phyloP scores from a whole-genome alignment of 1,140 invertebrate species.

The Ceratosolen solmsi region DNA sequence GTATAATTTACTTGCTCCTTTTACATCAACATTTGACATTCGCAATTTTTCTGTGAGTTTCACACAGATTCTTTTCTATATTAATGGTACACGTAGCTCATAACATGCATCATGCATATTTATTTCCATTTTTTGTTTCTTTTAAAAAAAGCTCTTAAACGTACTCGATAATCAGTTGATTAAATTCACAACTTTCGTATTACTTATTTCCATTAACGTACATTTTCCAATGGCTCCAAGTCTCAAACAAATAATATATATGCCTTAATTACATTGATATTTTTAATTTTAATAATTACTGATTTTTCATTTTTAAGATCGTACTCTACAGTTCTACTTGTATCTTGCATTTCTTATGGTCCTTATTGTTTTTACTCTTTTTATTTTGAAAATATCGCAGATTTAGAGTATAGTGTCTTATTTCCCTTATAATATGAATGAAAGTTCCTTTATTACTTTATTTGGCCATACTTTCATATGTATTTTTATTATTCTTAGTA shows the following conservation, averaged over 20 bases:
- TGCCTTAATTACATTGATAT: slow-evolving; percentile 20
- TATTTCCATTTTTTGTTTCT: slow-evolving; percentile 42
- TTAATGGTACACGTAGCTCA: slow-evolving; percentile 63
- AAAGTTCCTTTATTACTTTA: background rate
- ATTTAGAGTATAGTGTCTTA: slow-evolving; percentile 51
- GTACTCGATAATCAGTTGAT: slow-evolving; percentile 13
- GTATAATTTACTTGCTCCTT: background rate
- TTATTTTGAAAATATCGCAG: slow-evolving; percentile 43
- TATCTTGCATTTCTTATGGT: slow-evolving; percentile 39
- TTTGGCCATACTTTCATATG: slow-evolving; percentile 14
- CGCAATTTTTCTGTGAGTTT: slow-evolving; percentile 8
- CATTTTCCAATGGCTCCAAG: slow-evolving; percentile 52
- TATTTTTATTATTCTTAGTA: slow-evolving; percentile 28
- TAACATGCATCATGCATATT: slow-evolving; percentile 61
- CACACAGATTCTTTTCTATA: slow-evolving; percentile 47
- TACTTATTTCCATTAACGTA: slow-evolving; percentile 46
- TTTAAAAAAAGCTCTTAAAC: slow-evolving; percentile 38
- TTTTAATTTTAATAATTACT: slow-evolving; percentile 16
- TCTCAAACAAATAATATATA: slow-evolving; percentile 42
- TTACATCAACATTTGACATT: background rate
- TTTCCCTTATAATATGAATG: slow-evolving; percentile 24
- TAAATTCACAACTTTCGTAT: slow-evolving; percentile 10
- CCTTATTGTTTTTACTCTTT: slow-evolving; percentile 29
- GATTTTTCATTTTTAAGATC: slow-evolving; percentile 34
- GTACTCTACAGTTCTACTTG: slow-evolving; percentile 35